Percentiles rank a stretch among this genome's conserved stretches.
Evolutionary conservation across 2,888 invertebrate genomes (phyloP).

Genomic region (Tanytarsus gracilentus): DNA sequence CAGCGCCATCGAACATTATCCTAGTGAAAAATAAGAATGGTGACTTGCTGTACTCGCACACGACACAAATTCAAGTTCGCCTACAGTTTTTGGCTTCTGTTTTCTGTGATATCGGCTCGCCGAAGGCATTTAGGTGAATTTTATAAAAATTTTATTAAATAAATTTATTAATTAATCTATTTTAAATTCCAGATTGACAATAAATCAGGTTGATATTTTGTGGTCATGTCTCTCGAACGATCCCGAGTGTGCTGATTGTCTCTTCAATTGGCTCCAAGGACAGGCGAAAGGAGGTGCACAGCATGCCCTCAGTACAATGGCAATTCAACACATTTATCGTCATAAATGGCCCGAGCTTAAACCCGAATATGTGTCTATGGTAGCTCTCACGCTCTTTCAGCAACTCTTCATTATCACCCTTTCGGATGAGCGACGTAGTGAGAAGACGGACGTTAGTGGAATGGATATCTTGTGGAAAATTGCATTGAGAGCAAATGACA

Average conservation of each 20-base stretch:
- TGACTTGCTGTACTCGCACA: conserved; percentile 56
- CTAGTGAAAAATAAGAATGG: conserved; percentile 37
- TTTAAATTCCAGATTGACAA: conserved; percentile 50
- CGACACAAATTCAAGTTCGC: conserved; percentile 83
- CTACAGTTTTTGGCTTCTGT: conserved; percentile 87
- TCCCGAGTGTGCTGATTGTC: conserved; percentile 77
- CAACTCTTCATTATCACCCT: conserved; percentile 77
- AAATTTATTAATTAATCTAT: conserved; percentile 1
- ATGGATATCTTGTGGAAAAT: conserved; percentile 95
- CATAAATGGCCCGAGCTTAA: conserved; percentile 81
- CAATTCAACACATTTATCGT: conserved; percentile 76
- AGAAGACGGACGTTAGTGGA: conserved; percentile 58
- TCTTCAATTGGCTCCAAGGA: conserved; percentile 86
- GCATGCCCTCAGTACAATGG: conserved; percentile 81
- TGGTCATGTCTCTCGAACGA: conserved; percentile 88
- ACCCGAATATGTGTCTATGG: conserved; percentile 85
- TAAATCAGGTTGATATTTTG: conserved; percentile 82
- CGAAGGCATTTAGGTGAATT: conserved; percentile 69
- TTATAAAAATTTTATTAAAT: background rate
- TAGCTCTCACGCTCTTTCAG: conserved; percentile 81
- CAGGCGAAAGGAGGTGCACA: conserved; percentile 88
- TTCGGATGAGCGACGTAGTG: conserved; percentile 37
- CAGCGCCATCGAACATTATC: conserved; percentile 32
- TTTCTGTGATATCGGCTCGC: conserved; percentile 82
- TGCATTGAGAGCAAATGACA: conserved; percentile 79